Evolutionary conservation across 2,888 invertebrate species (phyloP), one percentile per base, ranked within the genome.

Genomic region (Carcina quercana): DNA sequence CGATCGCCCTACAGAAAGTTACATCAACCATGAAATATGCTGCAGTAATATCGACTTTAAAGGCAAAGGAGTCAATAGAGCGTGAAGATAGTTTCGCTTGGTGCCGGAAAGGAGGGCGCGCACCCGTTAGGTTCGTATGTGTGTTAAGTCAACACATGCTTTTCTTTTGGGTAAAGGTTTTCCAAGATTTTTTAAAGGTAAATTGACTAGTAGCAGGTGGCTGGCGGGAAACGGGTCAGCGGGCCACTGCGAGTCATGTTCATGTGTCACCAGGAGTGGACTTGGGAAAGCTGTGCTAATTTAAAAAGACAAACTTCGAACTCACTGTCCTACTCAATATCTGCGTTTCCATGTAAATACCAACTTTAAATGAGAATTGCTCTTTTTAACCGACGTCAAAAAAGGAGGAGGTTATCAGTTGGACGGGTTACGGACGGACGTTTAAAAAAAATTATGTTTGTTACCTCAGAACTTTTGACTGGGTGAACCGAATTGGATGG

Each of bases 201-300:
- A 80, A 82, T 82, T 80, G 75, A 80, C 79, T 74, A 64, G 80
- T 75, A 59, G 66, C 73, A 67, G 66, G 59, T 70, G 70, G 67
- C 59, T 67, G 65, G 59, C 62, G 68, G 69, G 72, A 82, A 82
- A 61, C 74, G 66, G 83, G 82, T 80, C 82, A 82, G 72, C 74
- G 58, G 75, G 78, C 71, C 71, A 72, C 59, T 54, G 56, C 66
- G 62, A 78, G 75, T 80, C 79, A 79, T 69, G 76, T 76, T 78
- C 75, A 76, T 71, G 73, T 68, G 69, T 62, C 76, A 76, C 59
- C 69, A 69, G 82, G 60, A 62, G 29, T 49, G 72, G 35, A 73
- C 51, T 24, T 5, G 25, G 11, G n/a, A n/a, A n/a, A n/a, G n/a
- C n/a, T n/a, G n/a, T n/a, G n/a, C n/a, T n/a, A n/a, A n/a, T n/a